Conservation (phyloP, 2,888 invertebrate species). For the Leptopterna dolabrata region DNA sequence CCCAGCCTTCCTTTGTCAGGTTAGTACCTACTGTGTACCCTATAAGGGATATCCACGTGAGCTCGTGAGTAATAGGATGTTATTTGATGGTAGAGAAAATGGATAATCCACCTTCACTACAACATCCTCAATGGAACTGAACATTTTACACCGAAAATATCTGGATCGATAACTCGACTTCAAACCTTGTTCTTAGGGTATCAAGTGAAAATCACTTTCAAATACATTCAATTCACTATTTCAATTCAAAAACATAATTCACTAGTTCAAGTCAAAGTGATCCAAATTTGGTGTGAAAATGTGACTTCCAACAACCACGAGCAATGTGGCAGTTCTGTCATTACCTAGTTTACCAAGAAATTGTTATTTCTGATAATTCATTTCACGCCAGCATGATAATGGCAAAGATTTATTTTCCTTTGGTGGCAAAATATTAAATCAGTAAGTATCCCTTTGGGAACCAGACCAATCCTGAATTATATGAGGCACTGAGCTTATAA, state of each 20-base stretch:
- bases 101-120: slow-evolving; percentile 36
- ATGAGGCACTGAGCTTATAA: background rate
- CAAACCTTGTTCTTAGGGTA: background rate
- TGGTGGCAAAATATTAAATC: background rate
- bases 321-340: background rate
- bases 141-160: background rate
- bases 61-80: slow-evolving; percentile 54
- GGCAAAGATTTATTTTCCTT: background rate
- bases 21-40: slow-evolving; percentile 52
- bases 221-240: background rate
- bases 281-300: background rate
- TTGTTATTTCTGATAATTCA: background rate
- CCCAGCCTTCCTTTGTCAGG: slow-evolving; percentile 44
- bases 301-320: background rate
- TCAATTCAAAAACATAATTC: background rate
- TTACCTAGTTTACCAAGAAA: background rate
- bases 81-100: slow-evolving; percentile 24
- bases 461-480: background rate
- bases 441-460: background rate
- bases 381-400: background rate
- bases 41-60: slow-evolving; percentile 46
- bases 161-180: background rate
- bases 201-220: background rate
- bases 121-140: background rate
- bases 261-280: background rate